phyloP scores from a whole-genome alignment of 2,888 invertebrate species.

The Creontiades dilutus region DNA sequence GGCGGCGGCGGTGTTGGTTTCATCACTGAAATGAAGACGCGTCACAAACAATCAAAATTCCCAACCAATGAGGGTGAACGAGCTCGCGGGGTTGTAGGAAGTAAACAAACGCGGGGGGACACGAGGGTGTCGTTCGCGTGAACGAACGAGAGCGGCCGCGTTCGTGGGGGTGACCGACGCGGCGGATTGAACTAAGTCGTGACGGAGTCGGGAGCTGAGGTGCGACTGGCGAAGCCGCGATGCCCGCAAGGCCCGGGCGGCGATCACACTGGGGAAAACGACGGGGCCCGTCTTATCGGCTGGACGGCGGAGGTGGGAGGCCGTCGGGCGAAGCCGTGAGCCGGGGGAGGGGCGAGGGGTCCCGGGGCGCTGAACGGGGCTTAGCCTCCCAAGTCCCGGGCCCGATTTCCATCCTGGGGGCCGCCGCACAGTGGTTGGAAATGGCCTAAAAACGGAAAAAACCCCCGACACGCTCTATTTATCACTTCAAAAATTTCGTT shows the following conservation, averaged over 20 bases:
- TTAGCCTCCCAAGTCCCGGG: neutral
- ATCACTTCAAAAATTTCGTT: too few relatives aligned
- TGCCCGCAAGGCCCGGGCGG: constrained; percentile 58
- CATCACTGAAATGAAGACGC: neutral
- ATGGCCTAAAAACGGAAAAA: too few relatives aligned
- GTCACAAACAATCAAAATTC: neutral
- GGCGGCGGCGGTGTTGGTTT: constrained; percentile 32
- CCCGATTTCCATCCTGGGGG: neutral
- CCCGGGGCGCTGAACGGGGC: neutral
- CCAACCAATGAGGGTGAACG: neutral
- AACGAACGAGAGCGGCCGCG: neutral
- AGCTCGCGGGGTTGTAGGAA: too few relatives aligned
- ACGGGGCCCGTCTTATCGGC: neutral
- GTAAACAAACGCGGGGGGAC: neutral
- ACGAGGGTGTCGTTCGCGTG: neutral
- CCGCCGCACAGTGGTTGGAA: too few relatives aligned
- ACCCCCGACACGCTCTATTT: too few relatives aligned
- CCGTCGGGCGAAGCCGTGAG: neutral
- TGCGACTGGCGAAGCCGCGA: neutral
- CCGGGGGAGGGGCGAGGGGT: neutral
- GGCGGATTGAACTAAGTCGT: neutral
- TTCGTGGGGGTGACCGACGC: neutral
- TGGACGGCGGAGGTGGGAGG: neutral
- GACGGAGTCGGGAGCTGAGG: neutral
- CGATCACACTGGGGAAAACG: constrained; percentile 17